Evolutionary conservation across 2,113 vertebrate genomes (phyloP), one percentile per base, ranked within the genome.

Genomic region (mouse (Mus musculus)): DNA sequence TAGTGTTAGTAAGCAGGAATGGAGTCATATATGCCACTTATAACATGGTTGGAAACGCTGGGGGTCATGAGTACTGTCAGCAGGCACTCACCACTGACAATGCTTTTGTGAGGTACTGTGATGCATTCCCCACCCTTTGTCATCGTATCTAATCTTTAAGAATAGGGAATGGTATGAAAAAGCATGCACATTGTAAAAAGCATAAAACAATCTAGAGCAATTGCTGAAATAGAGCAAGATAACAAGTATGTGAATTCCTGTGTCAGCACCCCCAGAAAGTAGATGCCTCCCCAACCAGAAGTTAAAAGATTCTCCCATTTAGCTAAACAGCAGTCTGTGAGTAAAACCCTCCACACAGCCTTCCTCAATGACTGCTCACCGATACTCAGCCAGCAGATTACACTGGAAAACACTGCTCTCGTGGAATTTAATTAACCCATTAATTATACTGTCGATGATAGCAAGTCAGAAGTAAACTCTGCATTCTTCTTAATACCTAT

Each of bases 361-460:
- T 46, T 88, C 84, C 63, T 46, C 84, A 92, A 81, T 71, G 77
- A 95, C 49, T 87, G 93, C 81, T 95, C 77, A 69, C 67, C 33
- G 16, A 88, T 84, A 88, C 54, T 1, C 0, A 91, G 67, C 33
- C 0, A 78, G 61, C 28, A 78, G 81, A 96, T 89, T 36, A 93
- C 16, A 63, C 22, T 82, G 75, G 75, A 87, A 96, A 96, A 86
- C 30, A 87, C 42, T 69, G 16, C 22, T 56, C 75, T 95, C 20
- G 33, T 24, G 39, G 26, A 89, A 87, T 94, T 89, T 94, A 95
- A 95, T 96, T 94, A 93, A 96, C 93, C 85, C 63, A 89, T 93
- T 95, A 95, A 96, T 89, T 96, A 95, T 49, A 90, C 11, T 90
- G 73, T 86, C 87, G 89, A 65, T 95, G 90, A 94, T 63, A 39